Evolutionary conservation across 2,113 vertebrate genomes (phyloP).

Genomic region (Microtus oregoni): DNA sequence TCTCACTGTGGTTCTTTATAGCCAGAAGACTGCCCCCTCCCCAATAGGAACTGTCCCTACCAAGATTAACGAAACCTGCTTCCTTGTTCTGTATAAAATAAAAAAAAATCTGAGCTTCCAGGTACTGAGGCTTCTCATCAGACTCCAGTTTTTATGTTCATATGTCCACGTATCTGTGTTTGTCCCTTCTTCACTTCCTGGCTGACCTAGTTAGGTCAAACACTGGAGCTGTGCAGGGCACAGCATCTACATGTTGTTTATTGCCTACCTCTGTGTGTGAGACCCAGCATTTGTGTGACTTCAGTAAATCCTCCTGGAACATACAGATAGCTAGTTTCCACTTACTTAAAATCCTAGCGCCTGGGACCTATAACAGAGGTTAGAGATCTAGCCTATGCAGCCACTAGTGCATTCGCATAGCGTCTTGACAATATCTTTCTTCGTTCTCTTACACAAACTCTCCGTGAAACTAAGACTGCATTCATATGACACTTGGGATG

Average conservation of each 20-base stretch:
- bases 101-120: neutral
- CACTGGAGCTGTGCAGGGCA: neutral
- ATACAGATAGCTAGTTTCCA: neutral
- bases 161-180: neutral
- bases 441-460: neutral
- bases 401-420: neutral
- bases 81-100: neutral
- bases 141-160: neutral
- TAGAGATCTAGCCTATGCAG: neutral
- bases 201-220: neutral
- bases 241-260: neutral
- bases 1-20: neutral
- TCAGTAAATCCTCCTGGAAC: neutral
- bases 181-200: neutral
- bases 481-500: neutral
- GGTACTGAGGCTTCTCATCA: neutral
- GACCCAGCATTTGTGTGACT: neutral
- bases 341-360: neutral
- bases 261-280: neutral
- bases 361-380: neutral
- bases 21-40: neutral
- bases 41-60: neutral
- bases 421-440: neutral
- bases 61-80: neutral
- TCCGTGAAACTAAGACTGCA: neutral